Percentiles rank a stretch among this genome's conserved stretches.
Evolutionary conservation across 2,888 invertebrate genomes (phyloP).

Genomic region (Tachina grossa): DNA sequence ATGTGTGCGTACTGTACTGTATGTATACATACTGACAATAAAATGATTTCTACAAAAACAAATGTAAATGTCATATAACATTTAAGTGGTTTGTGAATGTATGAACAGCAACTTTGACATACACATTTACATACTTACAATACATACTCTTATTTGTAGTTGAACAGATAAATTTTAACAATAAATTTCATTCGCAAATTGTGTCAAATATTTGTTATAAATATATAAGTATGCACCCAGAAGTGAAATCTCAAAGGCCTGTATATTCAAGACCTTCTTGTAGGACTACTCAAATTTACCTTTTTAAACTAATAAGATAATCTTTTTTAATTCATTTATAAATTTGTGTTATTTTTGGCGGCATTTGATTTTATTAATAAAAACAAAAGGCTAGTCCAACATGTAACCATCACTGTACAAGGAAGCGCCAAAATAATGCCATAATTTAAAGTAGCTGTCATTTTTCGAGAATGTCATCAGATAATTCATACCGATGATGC

Average conservation of each 20-base stretch:
- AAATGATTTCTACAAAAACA: conserved; percentile 33
- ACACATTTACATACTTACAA: background rate
- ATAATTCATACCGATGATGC: too few relatives aligned
- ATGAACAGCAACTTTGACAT: background rate
- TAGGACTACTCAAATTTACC: too few relatives aligned
- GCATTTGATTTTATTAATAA: too few relatives aligned
- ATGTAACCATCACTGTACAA: too few relatives aligned
- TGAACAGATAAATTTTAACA: conserved; percentile 24
- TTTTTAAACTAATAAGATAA: too few relatives aligned
- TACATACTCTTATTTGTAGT: background rate
- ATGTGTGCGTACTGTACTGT: background rate
- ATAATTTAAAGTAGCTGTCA: too few relatives aligned
- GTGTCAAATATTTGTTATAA: conserved; percentile 58
- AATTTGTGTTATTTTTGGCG: too few relatives aligned
- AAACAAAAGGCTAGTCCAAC: too few relatives aligned
- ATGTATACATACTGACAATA: background rate
- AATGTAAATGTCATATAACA: conserved; percentile 47
- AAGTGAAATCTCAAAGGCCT: background rate
- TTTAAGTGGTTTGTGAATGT: conserved; percentile 28
- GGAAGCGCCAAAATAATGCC: too few relatives aligned
- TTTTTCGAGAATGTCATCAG: too few relatives aligned
- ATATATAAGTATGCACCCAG: background rate
- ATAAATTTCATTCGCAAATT: conserved; percentile 59
- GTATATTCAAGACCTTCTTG: too few relatives aligned
- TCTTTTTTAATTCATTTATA: too few relatives aligned